These are phyloP conservation scores for Lepidurus packardi DNA, from an alignment of 1,140 invertebrate species.

Conservation along the genomic window DNA sequence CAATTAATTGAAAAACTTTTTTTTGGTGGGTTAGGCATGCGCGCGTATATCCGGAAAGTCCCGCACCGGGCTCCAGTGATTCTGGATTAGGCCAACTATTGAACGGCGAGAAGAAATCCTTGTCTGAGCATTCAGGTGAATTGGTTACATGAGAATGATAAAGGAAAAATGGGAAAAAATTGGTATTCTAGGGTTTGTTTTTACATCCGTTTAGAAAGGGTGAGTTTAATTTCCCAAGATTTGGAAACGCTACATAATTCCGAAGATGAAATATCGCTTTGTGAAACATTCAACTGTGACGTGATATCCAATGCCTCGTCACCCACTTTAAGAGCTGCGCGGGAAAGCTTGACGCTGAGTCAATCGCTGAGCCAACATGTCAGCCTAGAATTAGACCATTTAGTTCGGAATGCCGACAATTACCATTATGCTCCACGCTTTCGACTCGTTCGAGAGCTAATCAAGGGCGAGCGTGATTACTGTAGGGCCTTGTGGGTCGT, in stretches of 20 bases:
- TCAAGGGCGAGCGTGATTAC: conserved; percentile 1
- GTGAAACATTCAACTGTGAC: conserved; percentile 14
- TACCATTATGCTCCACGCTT: background rate
- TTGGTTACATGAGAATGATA: background rate
- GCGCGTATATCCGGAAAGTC: conserved; percentile 13
- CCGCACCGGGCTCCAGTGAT: conserved; percentile 11
- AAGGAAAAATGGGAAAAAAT: background rate
- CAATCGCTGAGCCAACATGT: background rate
- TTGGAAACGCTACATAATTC: conserved; percentile 12
- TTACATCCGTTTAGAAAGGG: conserved; percentile 3
- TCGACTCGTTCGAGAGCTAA: background rate
- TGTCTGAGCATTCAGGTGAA: conserved; percentile 12
- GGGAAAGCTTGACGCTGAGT: conserved; percentile 9
- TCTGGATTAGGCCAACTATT: conserved; percentile 21
- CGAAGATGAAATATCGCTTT: background rate
- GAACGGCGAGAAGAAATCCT: conserved; percentile 18
- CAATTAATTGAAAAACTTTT: background rate
- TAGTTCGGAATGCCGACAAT: background rate
- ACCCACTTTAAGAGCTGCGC: background rate
- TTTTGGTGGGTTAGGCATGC: background rate
- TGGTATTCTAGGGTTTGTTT: background rate
- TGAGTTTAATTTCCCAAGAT: conserved; percentile 2
- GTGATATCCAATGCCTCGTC: background rate
- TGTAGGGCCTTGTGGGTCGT: background rate
- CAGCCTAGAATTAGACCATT: conserved; percentile 5